phyloP scores from a whole-genome alignment of 1,140 invertebrate species.

The Aphelinus atriplicis region DNA sequence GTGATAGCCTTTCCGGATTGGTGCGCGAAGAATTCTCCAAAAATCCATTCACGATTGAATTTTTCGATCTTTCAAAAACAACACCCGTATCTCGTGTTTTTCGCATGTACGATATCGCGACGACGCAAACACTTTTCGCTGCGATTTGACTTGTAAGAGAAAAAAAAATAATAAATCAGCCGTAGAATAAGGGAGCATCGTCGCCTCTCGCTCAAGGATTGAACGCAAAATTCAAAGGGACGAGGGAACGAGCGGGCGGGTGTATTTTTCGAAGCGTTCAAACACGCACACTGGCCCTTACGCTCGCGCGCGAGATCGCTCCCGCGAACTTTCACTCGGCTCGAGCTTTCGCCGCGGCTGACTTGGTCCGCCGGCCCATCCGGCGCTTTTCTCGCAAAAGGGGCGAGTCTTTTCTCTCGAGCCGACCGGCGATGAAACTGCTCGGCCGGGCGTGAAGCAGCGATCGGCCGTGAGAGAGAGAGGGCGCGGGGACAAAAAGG shows the following conservation, averaged over 20 bases:
- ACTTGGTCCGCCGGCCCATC: background rate
- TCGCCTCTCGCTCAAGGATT: too few species aligned
- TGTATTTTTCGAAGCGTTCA: slow-evolving; percentile 1
- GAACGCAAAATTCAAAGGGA: too few species aligned
- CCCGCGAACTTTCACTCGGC: background rate
- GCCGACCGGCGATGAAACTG: slow-evolving; percentile 18
- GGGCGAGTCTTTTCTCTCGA: slow-evolving; percentile 1
- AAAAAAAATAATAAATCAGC: too few species aligned
- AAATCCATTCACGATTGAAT: too few species aligned
- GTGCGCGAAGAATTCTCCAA: too few species aligned
- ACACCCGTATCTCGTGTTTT: too few species aligned
- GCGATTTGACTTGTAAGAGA: background rate
- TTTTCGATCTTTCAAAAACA: too few species aligned
- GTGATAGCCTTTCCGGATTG: too few species aligned
- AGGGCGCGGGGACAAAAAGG: background rate
- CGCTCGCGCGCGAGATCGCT: background rate
- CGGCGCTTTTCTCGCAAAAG: background rate
- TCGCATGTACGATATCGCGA: too few species aligned
- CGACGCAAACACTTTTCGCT: background rate
- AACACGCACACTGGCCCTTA: background rate
- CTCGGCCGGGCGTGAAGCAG: slow-evolving; percentile 28
- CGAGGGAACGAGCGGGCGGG: too few species aligned
- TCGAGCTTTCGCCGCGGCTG: background rate
- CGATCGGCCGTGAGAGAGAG: slow-evolving; percentile 28
- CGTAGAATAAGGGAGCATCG: too few species aligned